Evolutionary conservation across 2,113 vertebrate genomes (phyloP).

Genomic region (Myxocyprinus asiaticus): DNA sequence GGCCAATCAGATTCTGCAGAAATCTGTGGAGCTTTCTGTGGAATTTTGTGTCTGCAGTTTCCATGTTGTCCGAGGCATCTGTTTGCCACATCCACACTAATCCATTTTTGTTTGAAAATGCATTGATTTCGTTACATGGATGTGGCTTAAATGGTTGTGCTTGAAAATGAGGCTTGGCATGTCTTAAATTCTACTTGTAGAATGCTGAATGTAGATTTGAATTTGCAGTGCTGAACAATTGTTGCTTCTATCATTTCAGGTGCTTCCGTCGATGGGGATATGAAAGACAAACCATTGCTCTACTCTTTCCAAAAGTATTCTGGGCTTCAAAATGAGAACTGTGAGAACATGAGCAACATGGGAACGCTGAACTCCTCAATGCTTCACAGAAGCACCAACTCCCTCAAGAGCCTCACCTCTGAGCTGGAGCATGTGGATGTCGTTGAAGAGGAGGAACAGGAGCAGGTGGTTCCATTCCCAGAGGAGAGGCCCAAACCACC

Average conservation of each 20-base stretch:
- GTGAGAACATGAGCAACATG: constrained; percentile 97
- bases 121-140: too few relatives aligned
- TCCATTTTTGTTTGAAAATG: too few relatives aligned
- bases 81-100: too few relatives aligned
- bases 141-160: too few relatives aligned
- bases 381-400: constrained; percentile 90
- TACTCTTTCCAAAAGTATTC: constrained; percentile 88
- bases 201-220: too few relatives aligned
- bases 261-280: constrained; percentile 88
- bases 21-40: too few relatives aligned
- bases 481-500: constrained; percentile 80
- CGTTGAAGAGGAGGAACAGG: constrained; percentile 65
- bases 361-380: constrained; percentile 95
- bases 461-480: constrained; percentile 68
- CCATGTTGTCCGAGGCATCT: too few relatives aligned
- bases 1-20: too few relatives aligned
- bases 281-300: constrained; percentile 81
- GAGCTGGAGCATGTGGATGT: constrained; percentile 79
- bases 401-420: constrained; percentile 89
- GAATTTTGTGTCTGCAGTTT: too few relatives aligned
- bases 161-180: too few relatives aligned
- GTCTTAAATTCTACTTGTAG: background rate
- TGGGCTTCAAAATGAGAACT: constrained; percentile 85
- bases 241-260: constrained; percentile 68
- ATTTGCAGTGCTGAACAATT: too few relatives aligned